phyloP scores from a whole-genome alignment of 2,113 vertebrate genomes.

The Polypterus bichir region DNA sequence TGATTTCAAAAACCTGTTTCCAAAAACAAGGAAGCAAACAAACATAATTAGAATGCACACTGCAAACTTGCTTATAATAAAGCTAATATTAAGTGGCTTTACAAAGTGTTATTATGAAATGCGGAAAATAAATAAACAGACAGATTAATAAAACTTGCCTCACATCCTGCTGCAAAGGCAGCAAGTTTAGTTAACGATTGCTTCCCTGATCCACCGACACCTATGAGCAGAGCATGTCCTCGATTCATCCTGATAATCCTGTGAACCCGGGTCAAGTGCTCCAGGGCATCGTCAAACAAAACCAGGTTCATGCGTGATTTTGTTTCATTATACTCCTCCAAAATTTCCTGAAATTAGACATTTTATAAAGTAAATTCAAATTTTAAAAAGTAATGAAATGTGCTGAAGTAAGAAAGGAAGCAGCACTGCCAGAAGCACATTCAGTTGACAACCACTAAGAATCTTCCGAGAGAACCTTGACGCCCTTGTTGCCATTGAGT shows the following conservation, averaged over 20 bases:
- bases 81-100: no score
- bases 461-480: no score
- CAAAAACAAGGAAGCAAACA: background rate
- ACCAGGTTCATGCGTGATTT: constrained; percentile 75
- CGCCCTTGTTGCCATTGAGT: no score
- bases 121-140: no score
- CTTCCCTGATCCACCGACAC: constrained; percentile 82
- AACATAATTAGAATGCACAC: background rate
- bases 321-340: constrained; percentile 84
- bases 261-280: constrained; percentile 76
- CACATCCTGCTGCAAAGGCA: constrained; percentile 70
- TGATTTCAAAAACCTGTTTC: constrained; percentile 79
- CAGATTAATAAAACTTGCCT: constrained; percentile 44
- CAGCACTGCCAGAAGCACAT: no score
- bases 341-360: constrained; percentile 59
- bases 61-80: no score
- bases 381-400: no score
- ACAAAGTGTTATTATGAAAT: no score
- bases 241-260: constrained; percentile 75
- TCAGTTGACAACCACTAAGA: no score
- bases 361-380: background rate
- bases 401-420: no score
- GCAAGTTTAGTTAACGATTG: constrained; percentile 79
- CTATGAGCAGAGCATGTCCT: constrained; percentile 79
- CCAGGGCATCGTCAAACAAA: constrained; percentile 86